Percentiles rank a stretch among this genome's conserved stretches.
Evolutionary conservation across 2,888 invertebrate species (phyloP).

Genomic region (Tanypteryx hageni): DNA sequence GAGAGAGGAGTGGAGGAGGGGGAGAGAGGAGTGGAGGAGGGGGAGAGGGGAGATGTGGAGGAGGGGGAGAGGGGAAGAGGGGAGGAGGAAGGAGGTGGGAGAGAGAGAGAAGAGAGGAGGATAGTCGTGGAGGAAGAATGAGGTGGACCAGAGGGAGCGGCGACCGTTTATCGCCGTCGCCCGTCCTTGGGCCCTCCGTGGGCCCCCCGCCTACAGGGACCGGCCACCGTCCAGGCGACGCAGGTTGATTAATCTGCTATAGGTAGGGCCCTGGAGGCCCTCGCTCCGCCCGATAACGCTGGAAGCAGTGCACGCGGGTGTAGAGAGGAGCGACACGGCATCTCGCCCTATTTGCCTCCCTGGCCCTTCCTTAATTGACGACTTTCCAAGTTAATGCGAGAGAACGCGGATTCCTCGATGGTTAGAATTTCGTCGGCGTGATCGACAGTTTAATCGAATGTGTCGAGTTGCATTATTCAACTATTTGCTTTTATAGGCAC

Average conservation of each 20-base stretch:
- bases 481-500: no score
- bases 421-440: no score
- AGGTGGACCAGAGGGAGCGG: background rate
- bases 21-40: background rate
- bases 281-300: no score
- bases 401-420: no score
- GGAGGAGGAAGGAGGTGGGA: background rate
- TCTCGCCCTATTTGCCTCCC: no score
- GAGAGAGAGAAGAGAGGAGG: background rate
- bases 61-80: background rate
- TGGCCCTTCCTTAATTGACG: no score
- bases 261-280: background rate
- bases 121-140: background rate
- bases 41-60: no score
- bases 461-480: no score
- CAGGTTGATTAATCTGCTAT: background rate
- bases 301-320: no score
- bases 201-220: background rate
- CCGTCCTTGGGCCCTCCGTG: conserved; percentile 7
- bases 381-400: no score
- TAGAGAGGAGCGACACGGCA: no score
- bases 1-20: background rate
- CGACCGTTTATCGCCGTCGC: background rate
- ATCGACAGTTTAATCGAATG: no score
- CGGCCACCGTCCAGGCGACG: background rate